Conservation (phyloP, 2,113 vertebrate genomes). For the Steatornis caripensis region DNA sequence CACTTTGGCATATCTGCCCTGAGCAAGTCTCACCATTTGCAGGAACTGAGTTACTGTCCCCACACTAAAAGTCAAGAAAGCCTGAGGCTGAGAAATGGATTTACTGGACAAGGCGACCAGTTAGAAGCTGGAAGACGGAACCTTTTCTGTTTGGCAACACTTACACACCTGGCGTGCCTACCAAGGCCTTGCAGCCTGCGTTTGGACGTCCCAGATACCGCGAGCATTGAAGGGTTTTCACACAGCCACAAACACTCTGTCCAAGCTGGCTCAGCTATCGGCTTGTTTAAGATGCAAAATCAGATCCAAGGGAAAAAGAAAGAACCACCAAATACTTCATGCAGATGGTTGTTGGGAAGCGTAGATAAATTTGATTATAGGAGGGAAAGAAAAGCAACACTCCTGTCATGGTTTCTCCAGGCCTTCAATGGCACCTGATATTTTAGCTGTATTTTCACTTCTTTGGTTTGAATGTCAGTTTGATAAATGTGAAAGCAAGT, state of each 20-base stretch:
- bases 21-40: neutral
- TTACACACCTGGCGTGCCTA: neutral
- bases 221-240: neutral
- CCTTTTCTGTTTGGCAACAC: neutral
- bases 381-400: conserved; percentile 8
- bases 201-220: neutral
- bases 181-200: neutral
- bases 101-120: neutral
- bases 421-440: conserved; percentile 34
- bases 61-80: neutral
- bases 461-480: conserved; percentile 53
- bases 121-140: neutral
- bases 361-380: conserved; percentile 9
- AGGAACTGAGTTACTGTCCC: neutral
- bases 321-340: neutral
- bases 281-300: neutral
- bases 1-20: neutral
- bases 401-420: conserved; percentile 2
- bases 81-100: neutral
- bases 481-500: conserved; percentile 60
- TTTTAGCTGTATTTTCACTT: conserved; percentile 46
- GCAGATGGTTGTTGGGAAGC: neutral
- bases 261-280: neutral
- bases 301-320: neutral
- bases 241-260: neutral